Base-by-base conservation (phyloP, 2,888 invertebrate genomes). In the Drosophila ustulata region DNA sequence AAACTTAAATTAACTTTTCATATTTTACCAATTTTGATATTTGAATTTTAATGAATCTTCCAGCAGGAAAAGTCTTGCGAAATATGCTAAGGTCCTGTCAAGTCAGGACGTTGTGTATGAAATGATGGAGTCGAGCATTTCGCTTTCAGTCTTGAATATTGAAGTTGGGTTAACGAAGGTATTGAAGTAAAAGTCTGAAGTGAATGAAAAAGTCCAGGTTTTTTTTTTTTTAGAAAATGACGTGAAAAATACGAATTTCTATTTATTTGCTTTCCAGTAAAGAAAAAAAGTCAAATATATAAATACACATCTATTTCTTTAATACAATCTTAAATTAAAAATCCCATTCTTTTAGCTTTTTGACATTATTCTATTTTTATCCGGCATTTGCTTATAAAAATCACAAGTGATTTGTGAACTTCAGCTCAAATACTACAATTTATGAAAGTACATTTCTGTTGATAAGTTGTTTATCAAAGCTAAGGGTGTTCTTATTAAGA, bases 1-100 rank as follows among this genome's bases (percentile, higher is more conserved):
- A 89, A 88, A 80, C 90, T 89, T 82, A 71, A 86, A 89, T 85
- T 77, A 89, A 80, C 84, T 80, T 88, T 85, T 83, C 88, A 89
- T 89, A 84, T 84, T 84, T 84, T 63, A 71, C 53, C 61, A 66
- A 84, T 88, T 88, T 85, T 75, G 61, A 49, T 67, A 65, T 78
- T 72, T 84, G 72, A 84, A 88, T 89, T 88, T 70, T 66, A 75
- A 81, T 75, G 71, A 78, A 68, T 63, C 64, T 28, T 41, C 11
- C 45, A 25, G 11, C 37, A 49, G 7, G 18, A 47, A 34, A 56
- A 11, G 25, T n/a, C n/a, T 25, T 45, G n/a, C 8, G 53, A 68
- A 67, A 49, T 73, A 53, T 66, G 30, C 32, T 25, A 28, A 39
- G 26, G 28, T 43, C 18, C 7, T 41, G 39, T 41, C 39, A 18